Conservation (phyloP, 1,140 invertebrate genomes). For the Colletes gigas region DNA sequence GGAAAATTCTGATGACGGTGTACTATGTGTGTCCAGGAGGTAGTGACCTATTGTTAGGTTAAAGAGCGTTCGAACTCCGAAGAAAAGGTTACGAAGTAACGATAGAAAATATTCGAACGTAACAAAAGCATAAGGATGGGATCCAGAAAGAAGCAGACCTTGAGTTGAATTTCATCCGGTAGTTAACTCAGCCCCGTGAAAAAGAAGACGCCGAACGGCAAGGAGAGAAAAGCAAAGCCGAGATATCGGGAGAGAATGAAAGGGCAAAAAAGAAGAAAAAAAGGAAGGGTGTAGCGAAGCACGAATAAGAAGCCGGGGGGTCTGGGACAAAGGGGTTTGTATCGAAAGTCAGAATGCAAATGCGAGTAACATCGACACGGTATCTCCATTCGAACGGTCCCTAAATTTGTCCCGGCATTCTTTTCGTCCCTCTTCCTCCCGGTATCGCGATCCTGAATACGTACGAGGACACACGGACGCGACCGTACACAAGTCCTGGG, state of each 20-base stretch:
- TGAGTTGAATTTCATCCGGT: slow-evolving; percentile 25
- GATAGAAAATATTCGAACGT: neutral
- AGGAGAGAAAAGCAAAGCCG: slow-evolving; percentile 13
- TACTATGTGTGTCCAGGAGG: too few species aligned
- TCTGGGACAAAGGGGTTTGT: slow-evolving; percentile 64
- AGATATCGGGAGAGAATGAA: neutral
- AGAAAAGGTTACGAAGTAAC: too few species aligned
- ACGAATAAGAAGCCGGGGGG: neutral
- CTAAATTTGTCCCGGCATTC: slow-evolving; percentile 70
- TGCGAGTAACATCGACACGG: slow-evolving; percentile 70
- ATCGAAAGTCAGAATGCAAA: slow-evolving; percentile 71
- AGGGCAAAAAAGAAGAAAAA: too few species aligned
- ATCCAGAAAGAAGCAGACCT: slow-evolving; percentile 14
- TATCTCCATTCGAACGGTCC: slow-evolving; percentile 71
- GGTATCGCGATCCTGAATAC: slow-evolving; percentile 32
- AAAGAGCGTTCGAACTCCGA: too few species aligned
- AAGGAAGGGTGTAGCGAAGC: neutral
- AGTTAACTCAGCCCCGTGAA: slow-evolving; percentile 12
- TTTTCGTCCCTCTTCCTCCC: slow-evolving; percentile 38
- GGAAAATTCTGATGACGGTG: too few species aligned
- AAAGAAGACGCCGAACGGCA: neutral
- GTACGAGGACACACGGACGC: slow-evolving; percentile 16
- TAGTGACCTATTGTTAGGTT: too few species aligned
- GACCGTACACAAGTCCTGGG: slow-evolving; percentile 17
- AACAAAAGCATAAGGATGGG: neutral